Conservation (phyloP, 2,888 invertebrate genomes). For the Carpatolechia fugitivella region DNA sequence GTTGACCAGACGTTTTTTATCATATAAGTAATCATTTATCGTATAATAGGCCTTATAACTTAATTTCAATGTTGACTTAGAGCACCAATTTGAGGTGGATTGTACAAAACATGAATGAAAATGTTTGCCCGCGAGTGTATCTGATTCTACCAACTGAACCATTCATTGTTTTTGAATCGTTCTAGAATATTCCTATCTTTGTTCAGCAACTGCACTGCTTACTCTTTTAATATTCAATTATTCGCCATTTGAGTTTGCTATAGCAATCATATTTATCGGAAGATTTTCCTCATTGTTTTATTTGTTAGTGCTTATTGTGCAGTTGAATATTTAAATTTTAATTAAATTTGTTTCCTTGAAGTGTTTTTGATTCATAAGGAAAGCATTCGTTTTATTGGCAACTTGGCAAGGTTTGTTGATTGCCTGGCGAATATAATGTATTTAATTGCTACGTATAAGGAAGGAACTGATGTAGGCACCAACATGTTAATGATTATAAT, state of each 20-base stretch:
- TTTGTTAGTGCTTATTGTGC: not conserved
- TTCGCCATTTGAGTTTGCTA: not conserved
- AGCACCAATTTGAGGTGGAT: not conserved
- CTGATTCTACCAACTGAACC: not conserved
- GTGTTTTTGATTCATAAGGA: constrained; percentile 1
- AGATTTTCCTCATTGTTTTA: not conserved
- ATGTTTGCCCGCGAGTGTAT: not conserved
- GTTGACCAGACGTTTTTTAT: too few relatives aligned
- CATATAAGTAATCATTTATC: too few relatives aligned
- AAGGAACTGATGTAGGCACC: too few relatives aligned
- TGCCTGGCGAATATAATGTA: not conserved
- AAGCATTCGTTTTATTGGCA: constrained; percentile 2
- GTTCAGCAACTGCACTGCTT: too few relatives aligned
- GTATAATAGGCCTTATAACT: too few relatives aligned
- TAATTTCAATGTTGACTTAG: too few relatives aligned
- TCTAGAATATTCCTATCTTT: too few relatives aligned
- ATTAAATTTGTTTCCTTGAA: not conserved
- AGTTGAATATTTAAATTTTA: not conserved
- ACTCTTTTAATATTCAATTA: not conserved
- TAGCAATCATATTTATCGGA: too few relatives aligned
- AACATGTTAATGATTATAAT: too few relatives aligned
- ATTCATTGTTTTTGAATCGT: not conserved
- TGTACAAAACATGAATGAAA: not conserved
- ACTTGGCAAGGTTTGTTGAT: not conserved
- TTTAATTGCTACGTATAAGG: too few relatives aligned